Conservation (phyloP, 2,113 vertebrate species). For the Carassius auratus region DNA sequence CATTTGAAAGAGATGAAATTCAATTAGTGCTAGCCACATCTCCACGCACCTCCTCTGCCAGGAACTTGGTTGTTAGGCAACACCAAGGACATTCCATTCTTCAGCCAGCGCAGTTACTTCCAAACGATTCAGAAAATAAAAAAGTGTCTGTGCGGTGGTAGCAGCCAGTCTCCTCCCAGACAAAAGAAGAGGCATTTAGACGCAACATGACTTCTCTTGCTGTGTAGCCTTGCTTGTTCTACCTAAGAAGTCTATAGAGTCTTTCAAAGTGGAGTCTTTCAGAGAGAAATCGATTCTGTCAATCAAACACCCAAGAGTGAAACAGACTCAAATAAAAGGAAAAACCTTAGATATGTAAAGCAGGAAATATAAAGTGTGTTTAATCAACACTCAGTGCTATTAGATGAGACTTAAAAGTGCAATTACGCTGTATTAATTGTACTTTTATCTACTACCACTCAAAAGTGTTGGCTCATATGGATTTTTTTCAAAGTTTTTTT, state of each 20-base stretch:
- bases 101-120: constrained; percentile 53
- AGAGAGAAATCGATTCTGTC: constrained; percentile 28
- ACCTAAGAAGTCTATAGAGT: constrained; percentile 18
- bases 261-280: constrained; percentile 26
- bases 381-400: not conserved
- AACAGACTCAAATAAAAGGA: not conserved
- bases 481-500: too few relatives aligned
- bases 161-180: constrained; percentile 16
- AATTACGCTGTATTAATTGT: not conserved
- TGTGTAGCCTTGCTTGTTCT: constrained; percentile 29
- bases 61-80: constrained; percentile 73
- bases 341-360: not conserved
- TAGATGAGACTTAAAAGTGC: not conserved
- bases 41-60: constrained; percentile 34
- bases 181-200: constrained; percentile 45
- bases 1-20: constrained; percentile 63
- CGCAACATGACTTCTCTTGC: constrained; percentile 25
- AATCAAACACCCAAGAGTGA: constrained; percentile 4
- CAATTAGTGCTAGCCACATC: constrained; percentile 64
- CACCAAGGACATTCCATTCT: constrained; percentile 73
- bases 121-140: constrained; percentile 62
- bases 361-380: not conserved
- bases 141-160: constrained; percentile 34
- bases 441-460: not conserved
- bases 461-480: not conserved